Evolutionary conservation across 2,888 invertebrate species (phyloP), one percentile per base, ranked within the genome.

Genomic region (Pachycephus smyrnensis): DNA sequence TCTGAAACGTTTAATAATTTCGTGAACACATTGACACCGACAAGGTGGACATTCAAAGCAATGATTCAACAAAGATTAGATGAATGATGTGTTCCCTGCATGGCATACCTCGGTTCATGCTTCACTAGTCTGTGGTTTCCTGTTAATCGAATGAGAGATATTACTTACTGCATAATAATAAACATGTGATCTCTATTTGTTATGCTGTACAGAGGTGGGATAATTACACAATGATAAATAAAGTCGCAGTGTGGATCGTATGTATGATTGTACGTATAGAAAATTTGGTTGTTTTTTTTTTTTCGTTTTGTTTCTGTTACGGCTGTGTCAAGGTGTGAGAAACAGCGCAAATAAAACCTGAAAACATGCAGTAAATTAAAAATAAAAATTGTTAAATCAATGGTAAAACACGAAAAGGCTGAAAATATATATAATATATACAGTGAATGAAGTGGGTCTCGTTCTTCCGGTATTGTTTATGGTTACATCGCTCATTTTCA

Each of bases 21-120:
- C 69, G 79, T 81, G 75, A 82, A 81, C 82, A 79, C 73, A 69
- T 23, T 68, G 31, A 83, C 55, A 83, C 82, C 80, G 78, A 81
- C 81, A 77, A 73, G 36, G 75, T 36, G 76, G 84, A 91, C 91
- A 91, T 90, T 87, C 79, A 91, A 91, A 91, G 91, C 91, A 89
- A 88, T 91, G 91, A 91, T 87, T 88, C 85, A 89, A 91, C 90
- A 90, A 88, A 90, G 89, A 91, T 91, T 91, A 90, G 88, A 91
- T 91, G 90, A 90, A 88, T 90, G 90, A 90, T 91, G 91, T 88
- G 80, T 86, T 91, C 89, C 90, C 91, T 91, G 91, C 89, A 90
- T 90, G 88, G 89, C 86, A 90, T 90, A 89, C 89, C 89, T 91
- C 88, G 89, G 88, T 86, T 90, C 91, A 91, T 91, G 91, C 91